Base-by-base conservation (phyloP, 2,113 vertebrate genomes). In the Heterochromis multidens region DNA sequence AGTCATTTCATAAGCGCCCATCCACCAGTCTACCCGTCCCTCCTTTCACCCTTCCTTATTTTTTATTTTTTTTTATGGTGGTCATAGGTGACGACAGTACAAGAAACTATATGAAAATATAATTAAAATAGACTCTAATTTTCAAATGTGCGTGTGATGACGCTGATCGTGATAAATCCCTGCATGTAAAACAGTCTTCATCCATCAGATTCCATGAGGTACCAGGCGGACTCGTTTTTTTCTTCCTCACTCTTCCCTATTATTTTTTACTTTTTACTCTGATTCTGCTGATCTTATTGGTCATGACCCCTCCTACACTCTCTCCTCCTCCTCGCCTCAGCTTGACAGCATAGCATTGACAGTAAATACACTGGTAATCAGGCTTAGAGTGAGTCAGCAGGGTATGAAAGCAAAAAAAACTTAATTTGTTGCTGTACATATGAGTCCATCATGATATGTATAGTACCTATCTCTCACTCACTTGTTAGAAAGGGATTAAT, bases 1-100 rank as follows among this genome's bases (percentile, higher is more conserved):
- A 98, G 98, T 97, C 93, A 95, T 94, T 90, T 77, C 37, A 87
- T 54, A 67, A 13, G 83, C 49, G 33, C 37, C 35, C 79, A 94
- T 90, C 94, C 95, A 19, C 43, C 61, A 33, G 25, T 40, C 83
- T 11, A 1, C 80, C 77, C 37, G n/a, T 83, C 23, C 27, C 3
- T 65, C 77, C 81, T 61, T 9, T 60, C 74, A 77, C 82, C 52
- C 25, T 6, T 3, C 72, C 21, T 43, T 19, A 1, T 23, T 63
- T 6, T 6, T 12, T 72, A 4, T 52, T 62, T 62, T 25, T 5
- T 67, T 57, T 3, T 54, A 16, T 35, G 19, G 9, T 23, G 54
- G 21, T 33, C n/a, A 6, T 8, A 13, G 33, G 21, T 58, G 78
- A 80, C 29, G 2, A 60, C 56, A 33, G 6, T 19, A 1, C 1